Percentiles rank a stretch among this genome's conserved stretches.
Evolutionary conservation across 1,140 invertebrate genomes (phyloP).

Genomic region (Leptinotarsa defecta): DNA sequence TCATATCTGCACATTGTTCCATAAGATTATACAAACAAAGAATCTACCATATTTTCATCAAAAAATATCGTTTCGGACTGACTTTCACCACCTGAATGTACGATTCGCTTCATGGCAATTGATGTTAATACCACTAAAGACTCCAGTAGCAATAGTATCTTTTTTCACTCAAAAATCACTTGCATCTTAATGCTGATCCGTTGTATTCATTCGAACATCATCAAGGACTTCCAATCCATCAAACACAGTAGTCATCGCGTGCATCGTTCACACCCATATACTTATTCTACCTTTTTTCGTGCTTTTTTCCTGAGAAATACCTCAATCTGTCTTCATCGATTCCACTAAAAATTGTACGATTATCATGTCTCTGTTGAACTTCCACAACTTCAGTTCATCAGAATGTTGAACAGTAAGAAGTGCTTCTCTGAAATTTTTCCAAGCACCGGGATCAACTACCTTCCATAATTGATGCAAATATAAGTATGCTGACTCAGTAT

Average conservation of each 20-base stretch:
- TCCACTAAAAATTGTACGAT: slow-evolving; percentile 54
- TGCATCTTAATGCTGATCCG: slow-evolving; percentile 56
- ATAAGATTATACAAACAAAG: too few species aligned
- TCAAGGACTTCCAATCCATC: slow-evolving; percentile 50
- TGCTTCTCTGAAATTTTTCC: slow-evolving; percentile 48
- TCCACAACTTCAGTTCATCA: slow-evolving; percentile 36
- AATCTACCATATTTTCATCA: too few species aligned
- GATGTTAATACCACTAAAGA: neutral
- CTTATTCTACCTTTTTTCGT: slow-evolving; percentile 51
- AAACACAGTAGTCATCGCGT: slow-evolving; percentile 26
- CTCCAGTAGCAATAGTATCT: slow-evolving; percentile 50
- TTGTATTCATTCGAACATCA: slow-evolving; percentile 48
- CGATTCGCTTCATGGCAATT: too few species aligned
- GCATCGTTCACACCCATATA: slow-evolving; percentile 52
- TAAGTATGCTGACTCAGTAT: slow-evolving; percentile 53
- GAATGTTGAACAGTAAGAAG: slow-evolving; percentile 46
- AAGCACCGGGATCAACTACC: slow-evolving; percentile 46
- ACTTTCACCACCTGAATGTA: too few species aligned
- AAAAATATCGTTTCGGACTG: too few species aligned
- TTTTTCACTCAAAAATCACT: slow-evolving; percentile 50
- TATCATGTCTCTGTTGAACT: slow-evolving; percentile 38
- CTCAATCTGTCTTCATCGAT: slow-evolving; percentile 54
- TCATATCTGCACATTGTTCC: too few species aligned
- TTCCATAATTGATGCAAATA: slow-evolving; percentile 51
- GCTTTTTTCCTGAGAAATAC: slow-evolving; percentile 51